Percentiles rank a stretch among this genome's conserved stretches.
These are phyloP conservation scores for Drosophila kanekoi DNA, from an alignment of 2,888 invertebrate genomes.

Conservation along the genomic window DNA sequence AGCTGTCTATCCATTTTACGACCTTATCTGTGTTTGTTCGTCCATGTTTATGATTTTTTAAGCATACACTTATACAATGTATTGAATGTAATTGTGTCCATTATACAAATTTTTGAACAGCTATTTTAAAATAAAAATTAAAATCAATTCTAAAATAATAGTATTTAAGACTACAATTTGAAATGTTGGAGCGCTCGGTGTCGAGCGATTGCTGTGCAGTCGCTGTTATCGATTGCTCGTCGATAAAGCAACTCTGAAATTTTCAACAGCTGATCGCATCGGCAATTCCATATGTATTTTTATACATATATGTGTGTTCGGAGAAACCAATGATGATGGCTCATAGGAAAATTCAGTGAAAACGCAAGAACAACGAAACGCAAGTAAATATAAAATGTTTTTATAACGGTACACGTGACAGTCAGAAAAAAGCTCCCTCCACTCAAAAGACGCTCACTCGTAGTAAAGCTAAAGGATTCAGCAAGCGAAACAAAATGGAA, in stretches of 20 bases:
- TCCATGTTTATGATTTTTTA: slow-evolving; percentile 38
- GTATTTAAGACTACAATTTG: not conserved
- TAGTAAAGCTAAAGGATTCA: slow-evolving; percentile 3
- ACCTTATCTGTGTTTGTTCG: slow-evolving; percentile 48
- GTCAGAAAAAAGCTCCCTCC: slow-evolving; percentile 7
- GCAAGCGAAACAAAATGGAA: slow-evolving; percentile 23
- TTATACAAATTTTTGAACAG: slow-evolving; percentile 52
- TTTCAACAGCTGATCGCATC: slow-evolving; percentile 46
- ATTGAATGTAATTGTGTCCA: slow-evolving; percentile 59
- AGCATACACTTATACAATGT: slow-evolving; percentile 38
- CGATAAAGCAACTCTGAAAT: slow-evolving; percentile 37
- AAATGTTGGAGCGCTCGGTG: not conserved
- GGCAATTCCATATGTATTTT: slow-evolving; percentile 36
- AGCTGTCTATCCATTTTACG: slow-evolving; percentile 19
- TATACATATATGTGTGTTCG: slow-evolving; percentile 21
- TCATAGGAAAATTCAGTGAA: slow-evolving; percentile 58
- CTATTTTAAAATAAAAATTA: slow-evolving; percentile 36
- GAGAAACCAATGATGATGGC: slow-evolving; percentile 60
- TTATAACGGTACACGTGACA: slow-evolving; percentile 53
- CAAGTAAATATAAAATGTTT: slow-evolving; percentile 54
- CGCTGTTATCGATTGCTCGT: slow-evolving; percentile 31
- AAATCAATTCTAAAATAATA: not conserved
- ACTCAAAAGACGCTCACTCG: slow-evolving; percentile 15
- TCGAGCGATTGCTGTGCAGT: not conserved
- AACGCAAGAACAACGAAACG: slow-evolving; percentile 31